A percentile compares a stretch with the other conserved stretches of the same genome.
These are phyloP conservation scores for Diglossa cyanea DNA, from an alignment of 2,797 vertebrate genomes.

Conservation along the genomic window DNA sequence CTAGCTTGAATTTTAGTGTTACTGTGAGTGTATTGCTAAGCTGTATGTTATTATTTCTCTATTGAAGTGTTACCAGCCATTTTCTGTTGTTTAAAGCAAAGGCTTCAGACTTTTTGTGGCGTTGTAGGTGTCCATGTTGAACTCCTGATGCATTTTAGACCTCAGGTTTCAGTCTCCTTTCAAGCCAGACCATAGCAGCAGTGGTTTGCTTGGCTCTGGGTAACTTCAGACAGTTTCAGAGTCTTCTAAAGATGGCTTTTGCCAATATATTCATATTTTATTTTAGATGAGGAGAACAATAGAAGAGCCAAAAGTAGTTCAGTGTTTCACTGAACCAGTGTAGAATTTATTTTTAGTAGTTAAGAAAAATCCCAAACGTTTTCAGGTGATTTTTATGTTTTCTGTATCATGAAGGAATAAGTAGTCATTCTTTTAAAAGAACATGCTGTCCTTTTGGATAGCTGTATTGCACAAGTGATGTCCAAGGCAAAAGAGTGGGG, in stretches of 20 bases:
- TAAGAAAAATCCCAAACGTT: not conserved
- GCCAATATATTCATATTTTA: not conserved
- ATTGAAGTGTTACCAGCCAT: not conserved
- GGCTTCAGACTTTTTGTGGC: not conserved
- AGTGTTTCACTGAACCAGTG: not conserved
- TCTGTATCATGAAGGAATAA: constrained; percentile 20
- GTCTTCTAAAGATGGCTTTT: not conserved
- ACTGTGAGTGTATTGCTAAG: not conserved
- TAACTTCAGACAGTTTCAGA: not conserved
- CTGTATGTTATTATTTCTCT: not conserved
- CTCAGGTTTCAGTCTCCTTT: not conserved
- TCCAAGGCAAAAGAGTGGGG: constrained; percentile 10
- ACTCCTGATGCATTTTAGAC: not conserved
- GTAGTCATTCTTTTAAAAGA: constrained; percentile 48
- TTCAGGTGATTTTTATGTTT: constrained; percentile 49
- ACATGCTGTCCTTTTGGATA: constrained; percentile 58
- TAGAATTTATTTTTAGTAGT: not conserved
- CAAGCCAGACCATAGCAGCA: not conserved
- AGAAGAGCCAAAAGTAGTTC: not conserved
- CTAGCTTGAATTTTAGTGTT: not conserved
- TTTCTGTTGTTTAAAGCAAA: not conserved
- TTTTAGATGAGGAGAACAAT: not conserved
- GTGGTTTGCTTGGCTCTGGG: not conserved
- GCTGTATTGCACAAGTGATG: constrained; percentile 53
- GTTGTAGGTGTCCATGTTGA: not conserved